phyloP scores from a whole-genome alignment of 2,888 invertebrate genomes.

The Diarsia dahlii region DNA sequence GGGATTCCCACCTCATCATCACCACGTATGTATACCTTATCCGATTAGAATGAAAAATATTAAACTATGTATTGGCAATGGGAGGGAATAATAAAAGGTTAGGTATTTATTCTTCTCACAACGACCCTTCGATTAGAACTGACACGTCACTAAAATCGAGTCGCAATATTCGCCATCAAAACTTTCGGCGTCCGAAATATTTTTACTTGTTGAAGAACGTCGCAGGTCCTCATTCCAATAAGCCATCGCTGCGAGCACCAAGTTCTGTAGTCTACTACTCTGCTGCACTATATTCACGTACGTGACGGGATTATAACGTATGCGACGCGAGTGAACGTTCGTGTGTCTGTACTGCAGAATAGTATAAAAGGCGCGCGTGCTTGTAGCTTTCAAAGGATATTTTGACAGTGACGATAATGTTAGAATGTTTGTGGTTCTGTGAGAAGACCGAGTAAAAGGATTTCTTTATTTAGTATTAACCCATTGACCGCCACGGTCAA shows the following conservation, averaged over 20 bases:
- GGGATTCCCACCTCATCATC: slow-evolving; percentile 86
- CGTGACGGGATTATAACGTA: too few species aligned
- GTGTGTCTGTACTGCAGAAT: not conserved
- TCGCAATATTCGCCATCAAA: not conserved
- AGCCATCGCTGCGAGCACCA: not conserved
- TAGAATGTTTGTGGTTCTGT: too few species aligned
- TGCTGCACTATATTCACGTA: not conserved
- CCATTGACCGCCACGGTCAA: too few species aligned
- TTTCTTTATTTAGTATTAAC: too few species aligned
- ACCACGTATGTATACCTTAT: slow-evolving; percentile 77
- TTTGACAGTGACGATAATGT: not conserved
- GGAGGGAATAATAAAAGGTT: not conserved
- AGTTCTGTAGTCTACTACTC: not conserved
- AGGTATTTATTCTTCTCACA: not conserved
- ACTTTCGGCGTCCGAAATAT: not conserved
- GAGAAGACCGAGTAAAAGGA: too few species aligned
- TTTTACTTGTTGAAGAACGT: not conserved
- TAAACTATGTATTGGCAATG: not conserved
- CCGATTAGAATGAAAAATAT: not conserved
- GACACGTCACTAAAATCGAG: not conserved
- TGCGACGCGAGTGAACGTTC: not conserved
- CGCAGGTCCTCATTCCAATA: not conserved
- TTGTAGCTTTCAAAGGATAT: not conserved
- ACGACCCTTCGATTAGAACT: not conserved
- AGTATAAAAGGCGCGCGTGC: not conserved